Evolutionary conservation across 1,140 invertebrate species (phyloP).

Genomic region (Glossosoma conforme): DNA sequence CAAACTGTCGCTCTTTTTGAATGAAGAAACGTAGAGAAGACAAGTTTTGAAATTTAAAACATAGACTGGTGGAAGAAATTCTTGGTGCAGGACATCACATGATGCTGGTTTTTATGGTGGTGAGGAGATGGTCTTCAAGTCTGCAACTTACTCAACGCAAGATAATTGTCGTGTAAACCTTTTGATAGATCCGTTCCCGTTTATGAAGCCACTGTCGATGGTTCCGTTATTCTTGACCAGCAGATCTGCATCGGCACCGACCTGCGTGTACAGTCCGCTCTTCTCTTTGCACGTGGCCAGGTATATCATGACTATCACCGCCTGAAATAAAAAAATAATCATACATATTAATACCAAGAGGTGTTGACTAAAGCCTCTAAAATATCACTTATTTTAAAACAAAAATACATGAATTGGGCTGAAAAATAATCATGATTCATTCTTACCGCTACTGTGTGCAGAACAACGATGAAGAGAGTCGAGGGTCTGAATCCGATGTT

Average conservation of each 20-base stretch:
- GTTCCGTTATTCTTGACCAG: conserved; percentile 13
- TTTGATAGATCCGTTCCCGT: conserved; percentile 20
- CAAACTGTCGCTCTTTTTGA: no score
- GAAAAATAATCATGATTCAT: background rate
- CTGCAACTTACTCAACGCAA: no score
- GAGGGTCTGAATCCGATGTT: conserved; percentile 65
- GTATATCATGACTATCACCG: conserved; percentile 19
- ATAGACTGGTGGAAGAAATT: no score
- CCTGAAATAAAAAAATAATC: conserved; percentile 9
- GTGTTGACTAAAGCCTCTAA: no score
- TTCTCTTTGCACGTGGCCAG: conserved; percentile 11
- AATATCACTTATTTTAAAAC: no score
- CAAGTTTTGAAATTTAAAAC: no score
- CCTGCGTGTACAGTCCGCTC: conserved; percentile 5
- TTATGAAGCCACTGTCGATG: conserved; percentile 14
- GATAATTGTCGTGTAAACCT: no score
- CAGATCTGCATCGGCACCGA: conserved; percentile 1
- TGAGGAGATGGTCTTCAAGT: no score
- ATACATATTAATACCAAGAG: background rate
- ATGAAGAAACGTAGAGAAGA: no score
- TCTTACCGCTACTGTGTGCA: conserved; percentile 63
- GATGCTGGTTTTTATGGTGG: no score
- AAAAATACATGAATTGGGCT: background rate
- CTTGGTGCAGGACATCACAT: no score
- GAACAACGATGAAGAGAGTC: conserved; percentile 65